A percentile compares a stretch with the other conserved stretches of the same genome.
Conservation (phyloP, 2,113 vertebrate species). For the Okapia johnstoni region DNA sequence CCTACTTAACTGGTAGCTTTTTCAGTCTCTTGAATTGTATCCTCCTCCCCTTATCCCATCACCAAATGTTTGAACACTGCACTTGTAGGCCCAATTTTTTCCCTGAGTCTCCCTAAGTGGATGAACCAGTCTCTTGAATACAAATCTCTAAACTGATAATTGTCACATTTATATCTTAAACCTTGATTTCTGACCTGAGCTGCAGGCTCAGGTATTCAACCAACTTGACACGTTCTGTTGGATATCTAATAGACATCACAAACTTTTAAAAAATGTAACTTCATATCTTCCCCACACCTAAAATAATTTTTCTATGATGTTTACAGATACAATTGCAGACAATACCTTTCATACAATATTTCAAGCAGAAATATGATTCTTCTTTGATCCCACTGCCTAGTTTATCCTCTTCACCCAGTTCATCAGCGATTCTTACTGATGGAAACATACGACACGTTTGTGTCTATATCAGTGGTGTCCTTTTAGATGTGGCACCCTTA, state of each 20-base stretch:
- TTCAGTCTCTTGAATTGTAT: background rate
- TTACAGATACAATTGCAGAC: background rate
- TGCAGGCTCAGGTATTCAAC: background rate
- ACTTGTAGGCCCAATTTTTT: background rate
- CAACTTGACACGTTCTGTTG: background rate
- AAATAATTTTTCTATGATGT: background rate
- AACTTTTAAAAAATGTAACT: background rate
- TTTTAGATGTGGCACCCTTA: background rate
- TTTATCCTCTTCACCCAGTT: background rate
- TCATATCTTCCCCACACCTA: background rate
- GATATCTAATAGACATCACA: background rate
- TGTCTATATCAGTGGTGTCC: background rate
- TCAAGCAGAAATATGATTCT: background rate
- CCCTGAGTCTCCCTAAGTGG: background rate
- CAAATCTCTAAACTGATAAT: background rate
- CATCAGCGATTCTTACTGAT: background rate
- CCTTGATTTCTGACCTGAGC: background rate
- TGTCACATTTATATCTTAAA: background rate
- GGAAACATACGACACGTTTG: background rate
- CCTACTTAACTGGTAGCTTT: background rate
- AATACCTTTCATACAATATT: background rate
- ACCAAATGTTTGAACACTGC: background rate
- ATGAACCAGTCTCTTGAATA: background rate
- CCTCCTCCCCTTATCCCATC: background rate
- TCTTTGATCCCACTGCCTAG: background rate